Percentiles rank a stretch among this genome's conserved stretches.
Conservation (phyloP, 2,888 invertebrate species). For the Lysandra bellargus region DNA sequence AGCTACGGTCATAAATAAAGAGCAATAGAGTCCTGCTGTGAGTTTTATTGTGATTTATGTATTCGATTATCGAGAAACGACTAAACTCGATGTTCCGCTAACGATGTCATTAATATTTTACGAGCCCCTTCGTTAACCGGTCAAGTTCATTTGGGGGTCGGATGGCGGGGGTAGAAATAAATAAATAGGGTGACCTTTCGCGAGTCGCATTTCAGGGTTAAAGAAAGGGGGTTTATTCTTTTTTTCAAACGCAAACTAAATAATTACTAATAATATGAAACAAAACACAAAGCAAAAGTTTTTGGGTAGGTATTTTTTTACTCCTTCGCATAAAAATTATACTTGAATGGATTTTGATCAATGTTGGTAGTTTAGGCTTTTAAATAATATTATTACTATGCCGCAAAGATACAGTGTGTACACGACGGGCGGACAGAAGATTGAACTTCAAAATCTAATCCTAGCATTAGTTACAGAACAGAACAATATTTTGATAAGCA, state of each 20-base stretch:
- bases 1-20: slow-evolving; percentile 55
- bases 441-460: too few relatives aligned
- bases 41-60: slow-evolving; percentile 68
- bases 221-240: not conserved
- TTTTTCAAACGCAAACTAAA: not conserved
- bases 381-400: too few relatives aligned
- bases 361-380: too few relatives aligned
- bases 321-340: too few relatives aligned
- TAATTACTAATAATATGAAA: too few relatives aligned
- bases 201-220: not conserved
- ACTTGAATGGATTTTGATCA: too few relatives aligned
- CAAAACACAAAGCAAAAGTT: too few relatives aligned
- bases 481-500: too few relatives aligned
- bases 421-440: too few relatives aligned
- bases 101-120: slow-evolving; percentile 62
- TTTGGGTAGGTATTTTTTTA: too few relatives aligned
- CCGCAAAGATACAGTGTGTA: too few relatives aligned
- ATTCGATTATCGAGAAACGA: slow-evolving; percentile 65
- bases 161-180: slow-evolving; percentile 11
- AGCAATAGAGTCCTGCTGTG: slow-evolving; percentile 58
- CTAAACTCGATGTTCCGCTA: slow-evolving; percentile 59
- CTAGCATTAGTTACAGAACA: too few relatives aligned
- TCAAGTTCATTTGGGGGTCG: slow-evolving; percentile 22
- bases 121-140: slow-evolving; percentile 41
- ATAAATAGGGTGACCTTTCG: not conserved